Evolutionary conservation across 2,888 invertebrate species (phyloP).

Genomic region (Ochropleura leucogaster): DNA sequence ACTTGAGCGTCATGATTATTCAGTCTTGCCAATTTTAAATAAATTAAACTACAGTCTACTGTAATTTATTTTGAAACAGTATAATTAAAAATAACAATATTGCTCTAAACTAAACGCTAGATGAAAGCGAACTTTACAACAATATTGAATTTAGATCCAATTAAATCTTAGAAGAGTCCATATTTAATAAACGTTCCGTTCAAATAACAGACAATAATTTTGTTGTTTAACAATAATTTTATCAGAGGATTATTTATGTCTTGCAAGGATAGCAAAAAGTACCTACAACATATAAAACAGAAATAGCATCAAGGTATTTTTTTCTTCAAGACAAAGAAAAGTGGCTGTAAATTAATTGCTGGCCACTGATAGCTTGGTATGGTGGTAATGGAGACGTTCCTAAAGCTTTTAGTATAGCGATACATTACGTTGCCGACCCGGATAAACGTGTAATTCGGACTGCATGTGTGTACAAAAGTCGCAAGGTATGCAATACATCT

Average conservation of each 20-base stretch:
- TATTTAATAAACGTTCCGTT: constrained; percentile 13
- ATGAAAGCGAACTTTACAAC: constrained; percentile 22
- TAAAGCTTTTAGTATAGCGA: constrained; percentile 46
- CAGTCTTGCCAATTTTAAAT: background rate
- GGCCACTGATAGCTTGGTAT: constrained; percentile 12
- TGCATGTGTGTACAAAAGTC: background rate
- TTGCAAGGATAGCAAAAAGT: background rate
- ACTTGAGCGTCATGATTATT: constrained; percentile 3
- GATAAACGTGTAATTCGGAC: constrained; percentile 29
- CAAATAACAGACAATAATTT: background rate
- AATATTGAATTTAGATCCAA: constrained; percentile 41
- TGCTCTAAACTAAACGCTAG: constrained; percentile 17
- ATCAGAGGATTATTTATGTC: background rate
- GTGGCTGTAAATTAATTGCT: constrained; percentile 29
- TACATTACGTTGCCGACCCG: constrained; percentile 27
- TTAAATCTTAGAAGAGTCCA: constrained; percentile 23
- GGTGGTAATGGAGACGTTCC: constrained; percentile 1
- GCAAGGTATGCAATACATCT: background rate
- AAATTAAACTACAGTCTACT: constrained; percentile 16
- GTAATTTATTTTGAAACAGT: constrained; percentile 12
- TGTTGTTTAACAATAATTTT: constrained; percentile 21
- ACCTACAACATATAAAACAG: background rate
- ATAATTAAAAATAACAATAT: constrained; percentile 52
- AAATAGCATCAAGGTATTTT: constrained; percentile 2
- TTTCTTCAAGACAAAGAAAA: constrained; percentile 17